Percentiles rank a stretch among this genome's conserved stretches.
These are phyloP conservation scores for Xylocampa areola DNA, from an alignment of 2,888 invertebrate species.

Conservation along the genomic window DNA sequence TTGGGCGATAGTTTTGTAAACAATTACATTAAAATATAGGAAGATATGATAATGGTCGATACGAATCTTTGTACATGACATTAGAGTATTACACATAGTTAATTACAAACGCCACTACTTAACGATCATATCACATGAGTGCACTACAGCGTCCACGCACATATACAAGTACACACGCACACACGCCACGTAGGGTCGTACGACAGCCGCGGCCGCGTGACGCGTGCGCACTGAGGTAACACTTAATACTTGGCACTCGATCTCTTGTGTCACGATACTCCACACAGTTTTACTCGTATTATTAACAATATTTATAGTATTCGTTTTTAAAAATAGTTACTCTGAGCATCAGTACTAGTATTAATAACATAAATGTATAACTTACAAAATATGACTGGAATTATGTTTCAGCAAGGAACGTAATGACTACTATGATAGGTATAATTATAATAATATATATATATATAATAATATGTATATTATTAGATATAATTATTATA, in stretches of 20 bases:
- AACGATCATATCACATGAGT: slow-evolving; percentile 30
- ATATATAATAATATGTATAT: too few relatives aligned
- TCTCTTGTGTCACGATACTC: slow-evolving; percentile 23
- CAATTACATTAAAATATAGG: slow-evolving; percentile 59
- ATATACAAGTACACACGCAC: slow-evolving; percentile 3
- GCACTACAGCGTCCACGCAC: slow-evolving; percentile 7
- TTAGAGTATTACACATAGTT: too few relatives aligned
- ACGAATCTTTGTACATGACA: slow-evolving; percentile 46
- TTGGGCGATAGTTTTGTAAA: slow-evolving; percentile 57
- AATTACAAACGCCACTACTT: slow-evolving; percentile 34
- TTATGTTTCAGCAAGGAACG: slow-evolving; percentile 41
- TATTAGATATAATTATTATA: too few relatives aligned
- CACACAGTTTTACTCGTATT: slow-evolving; percentile 22
- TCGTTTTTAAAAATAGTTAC: slow-evolving; percentile 73
- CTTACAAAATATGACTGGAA: slow-evolving; percentile 44
- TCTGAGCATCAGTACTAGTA: slow-evolving; percentile 62
- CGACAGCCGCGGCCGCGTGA: slow-evolving; percentile 3
- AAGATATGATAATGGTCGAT: slow-evolving; percentile 62
- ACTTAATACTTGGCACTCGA: slow-evolving; percentile 64
- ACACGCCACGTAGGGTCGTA: not conserved
- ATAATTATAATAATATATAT: slow-evolving; percentile 13
- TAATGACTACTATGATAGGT: slow-evolving; percentile 16
- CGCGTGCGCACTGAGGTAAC: slow-evolving; percentile 43
- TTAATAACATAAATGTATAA: slow-evolving; percentile 46
- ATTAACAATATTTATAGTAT: slow-evolving; percentile 59